Evolutionary conservation across 2,797 vertebrate genomes (phyloP).

Genomic region (Cygnus olor): DNA sequence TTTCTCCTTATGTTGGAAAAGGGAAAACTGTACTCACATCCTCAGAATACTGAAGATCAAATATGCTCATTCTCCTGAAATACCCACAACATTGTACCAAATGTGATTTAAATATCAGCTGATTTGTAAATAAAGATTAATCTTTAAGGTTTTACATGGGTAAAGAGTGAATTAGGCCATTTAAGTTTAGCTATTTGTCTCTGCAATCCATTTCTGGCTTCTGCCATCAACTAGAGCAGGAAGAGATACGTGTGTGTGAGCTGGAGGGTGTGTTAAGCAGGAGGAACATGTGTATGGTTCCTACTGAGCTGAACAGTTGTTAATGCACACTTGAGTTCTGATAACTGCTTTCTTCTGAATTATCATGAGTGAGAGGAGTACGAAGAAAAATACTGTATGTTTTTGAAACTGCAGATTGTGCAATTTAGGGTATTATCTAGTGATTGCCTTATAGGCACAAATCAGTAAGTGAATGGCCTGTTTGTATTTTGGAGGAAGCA

Average conservation of each 20-base stretch:
- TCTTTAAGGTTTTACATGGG: neutral
- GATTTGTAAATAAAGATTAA: neutral
- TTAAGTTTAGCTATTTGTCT: neutral
- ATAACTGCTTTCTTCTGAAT: neutral
- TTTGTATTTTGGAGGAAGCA: slow-evolving; percentile 50
- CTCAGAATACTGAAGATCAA: neutral
- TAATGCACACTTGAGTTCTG: neutral
- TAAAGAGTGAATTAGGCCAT: neutral
- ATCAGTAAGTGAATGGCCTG: neutral
- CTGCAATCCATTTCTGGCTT: neutral
- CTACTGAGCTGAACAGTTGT: neutral
- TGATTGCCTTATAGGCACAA: neutral
- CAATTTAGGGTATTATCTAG: neutral
- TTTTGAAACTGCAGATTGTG: neutral
- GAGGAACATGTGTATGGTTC: neutral
- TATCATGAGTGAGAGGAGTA: neutral
- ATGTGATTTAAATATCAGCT: neutral
- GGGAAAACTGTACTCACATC: neutral
- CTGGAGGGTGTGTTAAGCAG: neutral
- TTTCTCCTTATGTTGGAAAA: neutral
- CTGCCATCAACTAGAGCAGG: neutral
- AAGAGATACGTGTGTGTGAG: rapidly evolving
- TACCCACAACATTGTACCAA: neutral
- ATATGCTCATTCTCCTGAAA: neutral
- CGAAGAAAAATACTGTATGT: neutral